Evolutionary conservation across 2,888 invertebrate species (phyloP), one percentile per base, ranked within the genome.

Genomic region (Galerucella pusilla): DNA sequence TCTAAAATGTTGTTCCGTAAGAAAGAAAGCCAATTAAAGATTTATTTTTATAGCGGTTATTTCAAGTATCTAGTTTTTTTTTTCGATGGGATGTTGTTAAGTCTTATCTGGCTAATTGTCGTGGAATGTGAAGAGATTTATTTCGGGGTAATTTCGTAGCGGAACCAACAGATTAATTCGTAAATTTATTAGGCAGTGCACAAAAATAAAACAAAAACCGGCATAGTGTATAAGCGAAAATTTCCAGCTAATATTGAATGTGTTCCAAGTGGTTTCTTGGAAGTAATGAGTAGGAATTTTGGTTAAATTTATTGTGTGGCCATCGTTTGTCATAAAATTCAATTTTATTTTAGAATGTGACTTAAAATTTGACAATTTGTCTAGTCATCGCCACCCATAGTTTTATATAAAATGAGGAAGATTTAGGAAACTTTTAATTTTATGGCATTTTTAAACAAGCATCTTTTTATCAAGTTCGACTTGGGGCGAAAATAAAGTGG

Each of bases 181-280:
- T 42, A n/a, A 35, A 63, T 63, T 63, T 63, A 63, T 63, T 63
- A 35, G 35, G n/a, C 7, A 42, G 9, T 63, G 42, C 9, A n/a
- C 12, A 63, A 63, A 63, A 63, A 63, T 63, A 63, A 63, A 63
- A 63, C 42, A n/a, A 63, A 42, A 35, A 42, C 9, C 42, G 35
- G 1, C n/a, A 35, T 11, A 35, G 10, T 35, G 0, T 63, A 28
- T 68, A 57, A 68, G 59, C 9, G 28, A 69, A 16, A 61, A 45
- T 69, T 69, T 60, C 69, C 20, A 49, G 49, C 60, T 69, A 46
- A 25, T 61, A 61, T 54, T 60, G 42, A 68, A 20, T 35, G 5
- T 25, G 67, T 57, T 68, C 68, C 68, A 68, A 60, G 60, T 68
- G 20, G 45, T 28, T 68, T 68, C 54, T 54, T 16, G n/a, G 68